Evolutionary conservation across 2,797 vertebrate genomes (phyloP), one percentile per base, ranked within the genome.

Genomic region (Propithecus deckenii): DNA sequence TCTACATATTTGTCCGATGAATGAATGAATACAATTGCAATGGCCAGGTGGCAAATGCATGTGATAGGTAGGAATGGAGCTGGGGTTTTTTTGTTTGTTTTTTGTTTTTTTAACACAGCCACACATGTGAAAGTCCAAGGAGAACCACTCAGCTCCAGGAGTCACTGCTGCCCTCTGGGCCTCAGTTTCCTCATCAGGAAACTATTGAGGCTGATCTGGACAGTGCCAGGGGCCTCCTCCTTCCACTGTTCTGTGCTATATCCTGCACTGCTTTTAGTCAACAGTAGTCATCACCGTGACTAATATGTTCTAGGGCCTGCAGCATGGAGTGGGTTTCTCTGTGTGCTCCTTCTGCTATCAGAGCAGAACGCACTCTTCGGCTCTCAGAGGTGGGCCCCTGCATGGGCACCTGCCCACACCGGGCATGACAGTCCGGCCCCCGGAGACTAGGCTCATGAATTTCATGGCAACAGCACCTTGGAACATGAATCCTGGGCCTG

Each of bases 231-330:
- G 38, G 10, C 38, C 14, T 43, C 41, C 9, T 75, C 43, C n/a
- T 7, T 69, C 18, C 5, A 9, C 7, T 25, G 1, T 78, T 28
- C 14, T 86, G 23, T 6, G 7, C 32, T 89, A 2, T 15, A 41
- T 63, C 35, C 20, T 43, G 20, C 76, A 32, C 18, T 88, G 41
- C 18, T 74, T 74, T 0, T 2, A 95, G 76, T 95, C 63, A 72
- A 10, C 74, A 75, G 20, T 35, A 97, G 86, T 93, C 94, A 93
- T 69, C 92, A 46, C 13, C 25, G 8, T 94, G 97, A 97, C 96
- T 96, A 75, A 97, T 94, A 55, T 84, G 87, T 95, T 92, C 69
- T 80, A 14, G 30, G 52, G 35, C 18, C 52, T 71, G 4, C 52
- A 91, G 81, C 63, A 86, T 57, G 25, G 9, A 92, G 74, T 55